Percentiles rank a stretch among this genome's conserved stretches.
phyloP scores from a whole-genome alignment of 2,888 invertebrate genomes.

The Adelphocoris suturalis region DNA sequence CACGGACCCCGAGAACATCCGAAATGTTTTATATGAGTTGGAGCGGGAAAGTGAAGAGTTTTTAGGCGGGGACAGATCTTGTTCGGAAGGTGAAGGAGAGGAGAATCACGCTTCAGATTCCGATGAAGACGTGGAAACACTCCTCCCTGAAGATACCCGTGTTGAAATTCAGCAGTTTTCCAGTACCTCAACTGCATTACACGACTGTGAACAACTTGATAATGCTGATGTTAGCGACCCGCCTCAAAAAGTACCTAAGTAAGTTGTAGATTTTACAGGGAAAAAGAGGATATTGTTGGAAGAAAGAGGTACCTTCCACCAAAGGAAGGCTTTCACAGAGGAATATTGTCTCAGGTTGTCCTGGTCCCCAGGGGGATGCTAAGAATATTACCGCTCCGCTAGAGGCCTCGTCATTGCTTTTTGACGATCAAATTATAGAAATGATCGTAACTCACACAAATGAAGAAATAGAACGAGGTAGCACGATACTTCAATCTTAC shows the following conservation, averaged over 20 bases:
- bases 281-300: conserved; percentile 40
- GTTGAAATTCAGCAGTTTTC: no score
- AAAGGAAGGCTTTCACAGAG: background rate
- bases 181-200: no score
- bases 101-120: no score
- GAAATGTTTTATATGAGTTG: no score
- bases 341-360: conserved; percentile 60
- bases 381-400: conserved; percentile 33
- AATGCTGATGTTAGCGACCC: conserved; percentile 35
- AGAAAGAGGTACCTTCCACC: background rate
- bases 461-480: conserved; percentile 33
- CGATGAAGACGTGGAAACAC: no score
- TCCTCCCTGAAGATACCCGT: no score
- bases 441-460: conserved; percentile 41
- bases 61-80: no score
- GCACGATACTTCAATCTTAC: conserved; percentile 29
- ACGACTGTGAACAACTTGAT: background rate
- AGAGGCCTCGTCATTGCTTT: conserved; percentile 21
- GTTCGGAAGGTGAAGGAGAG: no score
- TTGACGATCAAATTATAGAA: background rate
- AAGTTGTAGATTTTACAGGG: conserved; percentile 6
- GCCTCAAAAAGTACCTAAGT: conserved; percentile 43
- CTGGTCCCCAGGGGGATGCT: conserved; percentile 56
- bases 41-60: no score
- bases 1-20: no score